Evolutionary conservation across 2,113 vertebrate genomes (phyloP).

Genomic region (Litocranius walleri): DNA sequence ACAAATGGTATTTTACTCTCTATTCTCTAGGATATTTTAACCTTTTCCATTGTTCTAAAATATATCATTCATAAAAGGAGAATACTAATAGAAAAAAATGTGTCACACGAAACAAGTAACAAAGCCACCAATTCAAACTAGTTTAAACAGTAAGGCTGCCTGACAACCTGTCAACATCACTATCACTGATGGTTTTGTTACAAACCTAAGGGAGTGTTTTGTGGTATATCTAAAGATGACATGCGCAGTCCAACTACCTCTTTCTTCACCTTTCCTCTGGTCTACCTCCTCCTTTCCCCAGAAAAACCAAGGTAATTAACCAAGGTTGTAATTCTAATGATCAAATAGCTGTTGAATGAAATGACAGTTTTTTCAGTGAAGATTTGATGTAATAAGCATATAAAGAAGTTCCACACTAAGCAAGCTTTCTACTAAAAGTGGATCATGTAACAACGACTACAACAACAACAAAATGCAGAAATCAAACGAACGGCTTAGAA

Average conservation of each 20-base stretch:
- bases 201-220: background rate
- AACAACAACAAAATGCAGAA: background rate
- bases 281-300: background rate
- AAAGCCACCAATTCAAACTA: constrained; percentile 13
- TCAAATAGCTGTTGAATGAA: background rate
- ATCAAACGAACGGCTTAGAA: background rate
- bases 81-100: constrained; percentile 55
- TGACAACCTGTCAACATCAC: background rate
- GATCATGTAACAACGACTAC: background rate
- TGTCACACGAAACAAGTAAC: constrained; percentile 47
- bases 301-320: background rate
- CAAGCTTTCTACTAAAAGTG: background rate
- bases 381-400: background rate
- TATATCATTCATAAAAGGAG: constrained; percentile 42
- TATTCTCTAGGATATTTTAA: constrained; percentile 28
- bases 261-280: background rate
- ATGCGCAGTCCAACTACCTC: background rate
- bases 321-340: constrained; percentile 19
- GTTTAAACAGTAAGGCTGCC: background rate
- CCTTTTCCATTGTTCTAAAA: constrained; percentile 49
- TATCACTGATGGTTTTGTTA: background rate
- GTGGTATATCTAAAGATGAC: background rate
- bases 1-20: constrained; percentile 57
- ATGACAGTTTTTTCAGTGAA: background rate
- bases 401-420: background rate